These are phyloP conservation scores for Cephus rjabovi DNA, from an alignment of 2,888 invertebrate species.

Conservation along the genomic window DNA sequence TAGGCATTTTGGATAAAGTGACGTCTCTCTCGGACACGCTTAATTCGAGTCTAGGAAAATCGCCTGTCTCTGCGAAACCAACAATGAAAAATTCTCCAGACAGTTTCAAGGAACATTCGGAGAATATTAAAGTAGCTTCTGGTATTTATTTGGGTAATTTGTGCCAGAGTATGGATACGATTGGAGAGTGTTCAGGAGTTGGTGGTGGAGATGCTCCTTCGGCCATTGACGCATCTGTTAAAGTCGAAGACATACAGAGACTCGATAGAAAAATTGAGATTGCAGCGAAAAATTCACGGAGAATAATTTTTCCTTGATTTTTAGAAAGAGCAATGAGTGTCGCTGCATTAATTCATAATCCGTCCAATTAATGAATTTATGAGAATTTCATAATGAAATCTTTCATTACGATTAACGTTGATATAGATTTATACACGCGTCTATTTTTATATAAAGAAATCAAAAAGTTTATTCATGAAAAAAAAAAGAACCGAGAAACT, in stretches of 20 bases:
- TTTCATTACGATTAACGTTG: conserved; percentile 12
- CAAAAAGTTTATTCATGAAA: conserved; percentile 17
- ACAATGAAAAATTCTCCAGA: conserved; percentile 13
- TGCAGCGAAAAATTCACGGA: conserved; percentile 25
- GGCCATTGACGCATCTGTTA: conserved; percentile 37
- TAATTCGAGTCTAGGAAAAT: conserved; percentile 15
- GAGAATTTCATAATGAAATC: background rate
- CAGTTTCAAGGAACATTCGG: conserved; percentile 13
- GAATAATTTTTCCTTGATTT: conserved; percentile 10
- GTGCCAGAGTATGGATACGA: conserved; percentile 6
- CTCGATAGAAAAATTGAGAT: conserved; percentile 36
- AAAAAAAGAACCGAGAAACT: conserved; percentile 13
- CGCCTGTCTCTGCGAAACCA: background rate
- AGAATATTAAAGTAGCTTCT: conserved; percentile 23
- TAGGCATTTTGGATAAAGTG: conserved; percentile 52
- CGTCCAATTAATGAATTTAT: background rate
- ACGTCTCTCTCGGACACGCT: conserved; percentile 42
- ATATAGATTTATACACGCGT: conserved; percentile 8
- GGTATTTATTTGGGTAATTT: conserved; percentile 18
- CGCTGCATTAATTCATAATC: background rate
- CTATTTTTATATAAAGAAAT: conserved; percentile 8
- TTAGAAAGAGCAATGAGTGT: background rate
- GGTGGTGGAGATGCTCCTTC: conserved; percentile 53
- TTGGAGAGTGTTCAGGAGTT: conserved; percentile 39
- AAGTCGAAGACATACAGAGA: conserved; percentile 34